Conservation (phyloP, 2,888 invertebrate genomes). For the Latrodectus hesperus region DNA sequence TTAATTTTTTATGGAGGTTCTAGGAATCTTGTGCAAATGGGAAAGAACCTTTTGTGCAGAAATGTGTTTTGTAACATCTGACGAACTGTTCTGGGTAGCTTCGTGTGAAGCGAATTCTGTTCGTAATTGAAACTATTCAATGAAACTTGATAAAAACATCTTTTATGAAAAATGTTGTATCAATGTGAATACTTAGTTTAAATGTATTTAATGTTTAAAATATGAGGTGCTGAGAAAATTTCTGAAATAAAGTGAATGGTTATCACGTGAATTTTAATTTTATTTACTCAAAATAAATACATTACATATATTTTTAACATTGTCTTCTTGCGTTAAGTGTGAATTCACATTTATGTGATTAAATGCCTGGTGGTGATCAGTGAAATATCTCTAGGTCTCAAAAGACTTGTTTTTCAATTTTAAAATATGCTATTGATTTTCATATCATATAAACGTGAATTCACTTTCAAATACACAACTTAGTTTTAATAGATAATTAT, state of each 20-base stretch:
- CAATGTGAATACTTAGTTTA: neutral
- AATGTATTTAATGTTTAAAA: conserved; percentile 14
- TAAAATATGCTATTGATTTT: neutral
- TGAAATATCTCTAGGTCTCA: too few species aligned
- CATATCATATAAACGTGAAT: neutral
- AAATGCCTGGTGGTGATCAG: too few species aligned
- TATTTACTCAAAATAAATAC: too few species aligned
- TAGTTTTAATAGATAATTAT: neutral
- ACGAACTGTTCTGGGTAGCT: conserved; percentile 48
- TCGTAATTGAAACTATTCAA: neutral
- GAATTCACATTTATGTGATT: too few species aligned
- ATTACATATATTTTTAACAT: too few species aligned
- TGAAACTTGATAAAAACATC: neutral
- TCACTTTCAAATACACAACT: neutral
- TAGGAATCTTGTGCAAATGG: neutral
- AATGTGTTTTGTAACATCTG: conserved; percentile 16
- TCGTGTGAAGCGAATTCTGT: conserved; percentile 49
- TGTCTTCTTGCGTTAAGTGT: too few species aligned
- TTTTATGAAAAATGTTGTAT: neutral
- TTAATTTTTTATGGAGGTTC: neutral
- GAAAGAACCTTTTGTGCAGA: neutral
- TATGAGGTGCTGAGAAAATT: neutral
- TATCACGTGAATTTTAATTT: too few species aligned
- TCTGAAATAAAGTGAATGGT: conserved; percentile 1
- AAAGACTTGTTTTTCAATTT: neutral